phyloP scores from a whole-genome alignment of 1,140 invertebrate genomes.

The Eufriesea mexicana region DNA sequence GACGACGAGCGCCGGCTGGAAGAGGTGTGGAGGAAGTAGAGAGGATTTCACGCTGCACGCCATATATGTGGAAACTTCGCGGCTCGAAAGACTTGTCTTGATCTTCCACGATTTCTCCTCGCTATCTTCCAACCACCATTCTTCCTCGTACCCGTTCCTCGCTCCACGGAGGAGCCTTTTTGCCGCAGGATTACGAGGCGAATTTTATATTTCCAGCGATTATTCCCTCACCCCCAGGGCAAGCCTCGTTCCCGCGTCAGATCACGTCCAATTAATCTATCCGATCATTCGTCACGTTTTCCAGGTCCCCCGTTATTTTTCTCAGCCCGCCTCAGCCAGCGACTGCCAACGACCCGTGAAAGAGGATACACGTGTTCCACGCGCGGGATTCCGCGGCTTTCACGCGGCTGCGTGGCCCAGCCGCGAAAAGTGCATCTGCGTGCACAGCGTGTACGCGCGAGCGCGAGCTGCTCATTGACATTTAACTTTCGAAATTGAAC shows the following conservation, averaged over 20 bases:
- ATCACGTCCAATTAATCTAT: too few relatives aligned
- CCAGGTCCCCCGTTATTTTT: not conserved
- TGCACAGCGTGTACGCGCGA: conserved; percentile 28
- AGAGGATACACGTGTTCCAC: not conserved
- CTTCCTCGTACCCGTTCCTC: too few relatives aligned
- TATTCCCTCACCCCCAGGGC: too few relatives aligned
- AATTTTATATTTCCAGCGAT: too few relatives aligned
- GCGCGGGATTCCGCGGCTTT: conserved; percentile 10
- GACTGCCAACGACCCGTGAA: not conserved
- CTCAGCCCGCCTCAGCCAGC: too few relatives aligned
- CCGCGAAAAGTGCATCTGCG: conserved; percentile 40
- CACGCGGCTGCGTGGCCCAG: not conserved
- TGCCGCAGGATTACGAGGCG: too few relatives aligned
- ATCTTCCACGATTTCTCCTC: not conserved
- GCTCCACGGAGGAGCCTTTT: too few relatives aligned
- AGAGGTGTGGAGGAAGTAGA: not conserved
- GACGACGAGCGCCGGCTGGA: too few relatives aligned
- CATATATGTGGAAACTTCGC: not conserved
- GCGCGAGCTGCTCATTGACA: conserved; percentile 69
- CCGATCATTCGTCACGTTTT: too few relatives aligned
- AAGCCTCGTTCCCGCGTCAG: too few relatives aligned
- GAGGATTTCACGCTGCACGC: not conserved
- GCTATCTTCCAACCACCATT: not conserved
- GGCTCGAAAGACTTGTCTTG: not conserved
- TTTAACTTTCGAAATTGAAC: conserved; percentile 77